These are phyloP conservation scores for Dugesia japonica DNA, from an alignment of 2,888 invertebrate species.

Conservation along the genomic window DNA sequence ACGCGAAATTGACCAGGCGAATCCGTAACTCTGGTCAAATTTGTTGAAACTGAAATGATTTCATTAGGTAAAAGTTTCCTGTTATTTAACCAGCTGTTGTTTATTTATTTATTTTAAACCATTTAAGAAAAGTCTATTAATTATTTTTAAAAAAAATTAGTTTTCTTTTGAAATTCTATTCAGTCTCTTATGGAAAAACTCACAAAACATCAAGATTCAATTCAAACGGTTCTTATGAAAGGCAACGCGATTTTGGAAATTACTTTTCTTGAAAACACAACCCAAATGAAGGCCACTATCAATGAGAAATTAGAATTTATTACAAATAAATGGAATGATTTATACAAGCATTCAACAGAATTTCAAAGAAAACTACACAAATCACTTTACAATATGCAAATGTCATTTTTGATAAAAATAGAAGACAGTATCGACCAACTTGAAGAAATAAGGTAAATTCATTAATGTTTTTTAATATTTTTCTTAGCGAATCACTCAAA, in stretches of 20 bases:
- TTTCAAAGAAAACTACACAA: slow-evolving; percentile 12
- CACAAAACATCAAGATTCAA: slow-evolving; percentile 8
- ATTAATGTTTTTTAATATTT: not conserved
- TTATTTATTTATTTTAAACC: no score
- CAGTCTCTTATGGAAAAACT: slow-evolving; percentile 6
- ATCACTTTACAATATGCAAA: not conserved
- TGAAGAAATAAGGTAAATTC: slow-evolving; percentile 10
- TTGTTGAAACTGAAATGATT: no score
- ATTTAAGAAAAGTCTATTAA: no score
- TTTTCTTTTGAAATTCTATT: no score
- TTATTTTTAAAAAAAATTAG: no score
- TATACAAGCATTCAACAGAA: not conserved
- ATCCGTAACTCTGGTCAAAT: no score
- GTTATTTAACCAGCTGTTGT: no score
- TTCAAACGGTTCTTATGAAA: not conserved
- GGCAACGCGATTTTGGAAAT: not conserved
- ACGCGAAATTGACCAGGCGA: no score
- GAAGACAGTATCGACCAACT: not conserved
- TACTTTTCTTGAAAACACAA: not conserved
- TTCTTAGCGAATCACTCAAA: no score
- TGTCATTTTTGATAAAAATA: slow-evolving; percentile 4
- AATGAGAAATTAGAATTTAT: not conserved
- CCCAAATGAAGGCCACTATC: not conserved
- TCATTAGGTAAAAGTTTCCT: no score
- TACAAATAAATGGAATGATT: not conserved